Evolutionary conservation across 1,140 invertebrate species (phyloP), one percentile per base, ranked within the genome.

Genomic region (Tetramorium alpestre): DNA sequence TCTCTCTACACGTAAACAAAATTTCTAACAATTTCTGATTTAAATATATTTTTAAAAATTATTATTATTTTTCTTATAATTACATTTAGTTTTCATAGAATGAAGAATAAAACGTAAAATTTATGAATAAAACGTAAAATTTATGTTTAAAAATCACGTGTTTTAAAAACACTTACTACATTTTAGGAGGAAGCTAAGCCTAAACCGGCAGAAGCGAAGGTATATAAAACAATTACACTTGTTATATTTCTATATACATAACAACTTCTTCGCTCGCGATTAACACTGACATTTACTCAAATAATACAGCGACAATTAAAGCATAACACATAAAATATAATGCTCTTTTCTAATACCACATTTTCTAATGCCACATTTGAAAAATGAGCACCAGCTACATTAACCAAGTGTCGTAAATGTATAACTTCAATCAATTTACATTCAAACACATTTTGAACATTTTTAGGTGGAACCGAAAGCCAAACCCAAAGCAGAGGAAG

Each of bases 381-480:
- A 49, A 60, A 38, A 73, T 33, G 16, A 47, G 77, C 80, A 22
- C 18, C 51, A 25, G n/a, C 33, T 51, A 8, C 16, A 60, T 82
- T 82, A 84, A 73, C 44, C 33, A 38, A 2, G 4, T 82, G 41
- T 18, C 38, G 22, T 73, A 47, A 60, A 60, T 22, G 25, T 22
- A 8, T 49, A 72, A 75, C 18, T 72, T 49, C n/a, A 69, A 3
- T 70, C 13, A 84, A 75, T n/a, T 10, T 33, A 73, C 25, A 47
- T 73, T 73, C 28, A 72, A 70, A 82, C 33, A 47, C 18, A 44
- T 60, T 82, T 75, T 25, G 13, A 73, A 25, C 44, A 38, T 82
- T 91, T 92, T 88, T 81, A 92, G 88, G 87, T 88, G 67, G 90
- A 86, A 89, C 67, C 58, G 22, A 87, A 87, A 88, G 33, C 82